Conservation (phyloP, 1,140 invertebrate species). For the Drosophila mayri region DNA sequence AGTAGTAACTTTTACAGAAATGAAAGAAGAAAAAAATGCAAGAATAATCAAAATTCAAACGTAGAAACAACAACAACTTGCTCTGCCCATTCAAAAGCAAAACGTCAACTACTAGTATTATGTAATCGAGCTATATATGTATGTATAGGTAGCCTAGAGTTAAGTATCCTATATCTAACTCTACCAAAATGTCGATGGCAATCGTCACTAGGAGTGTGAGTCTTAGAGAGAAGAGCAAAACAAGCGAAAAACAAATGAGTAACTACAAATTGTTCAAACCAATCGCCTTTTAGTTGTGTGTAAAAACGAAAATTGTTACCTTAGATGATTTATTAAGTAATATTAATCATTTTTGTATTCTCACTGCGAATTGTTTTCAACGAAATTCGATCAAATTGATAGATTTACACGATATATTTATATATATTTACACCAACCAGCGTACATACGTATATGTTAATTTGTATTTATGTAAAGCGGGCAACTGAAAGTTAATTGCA, state of each 20-base stretch:
- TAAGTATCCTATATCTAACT: slow-evolving; percentile 45
- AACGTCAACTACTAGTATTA: slow-evolving; percentile 73
- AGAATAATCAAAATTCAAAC: slow-evolving; percentile 67
- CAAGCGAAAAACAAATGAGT: slow-evolving; percentile 26
- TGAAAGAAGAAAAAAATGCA: slow-evolving; percentile 29
- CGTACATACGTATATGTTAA: slow-evolving; percentile 50
- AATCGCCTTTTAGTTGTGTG: slow-evolving; percentile 72
- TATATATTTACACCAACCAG: slow-evolving; percentile 42
- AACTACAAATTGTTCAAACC: slow-evolving; percentile 62
- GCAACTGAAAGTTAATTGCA: slow-evolving; percentile 64
- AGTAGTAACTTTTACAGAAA: background rate
- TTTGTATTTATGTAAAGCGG: slow-evolving; percentile 71
- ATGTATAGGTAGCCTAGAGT: slow-evolving; percentile 63
- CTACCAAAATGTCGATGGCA: slow-evolving; percentile 31
- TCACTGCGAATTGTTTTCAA: slow-evolving; percentile 68
- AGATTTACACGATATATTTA: slow-evolving; percentile 46
- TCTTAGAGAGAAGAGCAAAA: slow-evolving; percentile 23
- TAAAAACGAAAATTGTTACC: slow-evolving; percentile 57
- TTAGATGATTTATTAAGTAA: slow-evolving; percentile 50
- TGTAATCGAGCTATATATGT: slow-evolving; percentile 66
- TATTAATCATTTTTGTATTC: slow-evolving; percentile 51
- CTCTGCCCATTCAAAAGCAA: slow-evolving; percentile 48
- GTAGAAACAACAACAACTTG: slow-evolving; percentile 19
- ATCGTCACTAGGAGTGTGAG: slow-evolving; percentile 45
- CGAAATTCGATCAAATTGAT: slow-evolving; percentile 68